These are phyloP conservation scores for Vanessa atalanta DNA, from an alignment of 1,140 invertebrate genomes.

Conservation along the genomic window DNA sequence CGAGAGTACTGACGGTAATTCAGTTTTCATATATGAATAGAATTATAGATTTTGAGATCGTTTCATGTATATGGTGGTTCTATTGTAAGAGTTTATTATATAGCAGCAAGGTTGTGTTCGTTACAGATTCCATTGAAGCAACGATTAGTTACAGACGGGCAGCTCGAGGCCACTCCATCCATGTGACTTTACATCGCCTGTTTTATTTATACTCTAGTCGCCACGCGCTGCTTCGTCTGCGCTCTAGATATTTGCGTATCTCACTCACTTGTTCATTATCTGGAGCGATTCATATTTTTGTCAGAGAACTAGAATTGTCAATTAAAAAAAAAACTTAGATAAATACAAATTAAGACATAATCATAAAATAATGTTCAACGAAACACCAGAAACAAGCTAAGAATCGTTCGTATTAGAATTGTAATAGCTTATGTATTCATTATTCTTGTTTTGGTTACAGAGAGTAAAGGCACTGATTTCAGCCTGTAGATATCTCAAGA, in stretches of 20 bases:
- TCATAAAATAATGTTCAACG: neutral
- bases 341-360: too few species aligned
- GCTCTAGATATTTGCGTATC: slow-evolving; percentile 3
- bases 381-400: neutral
- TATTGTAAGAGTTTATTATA: neutral
- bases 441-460: too few species aligned
- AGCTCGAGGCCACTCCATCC: slow-evolving; percentile 40
- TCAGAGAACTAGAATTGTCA: neutral
- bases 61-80: neutral
- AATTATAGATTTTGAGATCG: neutral
- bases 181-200: slow-evolving; percentile 26
- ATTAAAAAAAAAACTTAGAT: too few species aligned
- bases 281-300: neutral
- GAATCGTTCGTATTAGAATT: neutral
- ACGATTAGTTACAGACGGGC: slow-evolving; percentile 50
- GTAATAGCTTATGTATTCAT: neutral
- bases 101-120: slow-evolving; percentile 27
- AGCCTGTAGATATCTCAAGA: too few species aligned
- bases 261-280: neutral
- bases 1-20: too few species aligned
- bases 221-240: neutral
- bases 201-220: slow-evolving; percentile 22
- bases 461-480: too few species aligned
- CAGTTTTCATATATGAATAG: neutral
- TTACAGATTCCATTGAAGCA: slow-evolving; percentile 42